These are phyloP conservation scores for Andrena hattorfiana DNA, from an alignment of 2,888 invertebrate genomes.

Conservation along the genomic window DNA sequence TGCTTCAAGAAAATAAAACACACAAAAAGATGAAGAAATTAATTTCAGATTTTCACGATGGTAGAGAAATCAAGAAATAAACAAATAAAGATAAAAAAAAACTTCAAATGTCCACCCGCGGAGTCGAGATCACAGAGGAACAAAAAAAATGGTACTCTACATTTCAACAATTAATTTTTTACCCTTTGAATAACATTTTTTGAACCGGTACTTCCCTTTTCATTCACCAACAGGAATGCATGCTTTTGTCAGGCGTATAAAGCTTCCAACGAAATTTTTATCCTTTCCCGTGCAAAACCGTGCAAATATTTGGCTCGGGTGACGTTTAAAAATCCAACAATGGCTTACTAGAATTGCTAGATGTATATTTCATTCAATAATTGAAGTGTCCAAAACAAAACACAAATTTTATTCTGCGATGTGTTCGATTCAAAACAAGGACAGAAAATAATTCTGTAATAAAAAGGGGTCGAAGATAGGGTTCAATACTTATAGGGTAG, in stretches of 20 bases:
- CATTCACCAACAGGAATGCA: background rate
- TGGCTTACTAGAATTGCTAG: background rate
- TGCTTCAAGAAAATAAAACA: no score
- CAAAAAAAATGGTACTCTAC: background rate
- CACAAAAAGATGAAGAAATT: no score
- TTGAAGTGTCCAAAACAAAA: background rate
- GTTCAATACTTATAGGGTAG: no score
- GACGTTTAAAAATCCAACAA: slow-evolving; percentile 1
- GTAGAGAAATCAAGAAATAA: background rate
- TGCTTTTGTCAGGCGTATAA: background rate
- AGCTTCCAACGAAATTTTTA: background rate
- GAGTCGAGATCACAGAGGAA: background rate
- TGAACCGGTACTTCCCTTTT: background rate
- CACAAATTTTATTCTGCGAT: no score
- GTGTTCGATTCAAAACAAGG: no score
- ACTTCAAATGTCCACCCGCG: background rate
- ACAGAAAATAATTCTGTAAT: no score
- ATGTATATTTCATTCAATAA: background rate
- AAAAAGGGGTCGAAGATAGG: no score
- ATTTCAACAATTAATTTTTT: background rate
- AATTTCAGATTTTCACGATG: no score
- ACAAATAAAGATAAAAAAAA: background rate
- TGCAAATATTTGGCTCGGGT: background rate
- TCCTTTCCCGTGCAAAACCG: background rate
- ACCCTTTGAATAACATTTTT: background rate